phyloP scores from a whole-genome alignment of 1,140 invertebrate genomes.

The Drosophila serrata region DNA sequence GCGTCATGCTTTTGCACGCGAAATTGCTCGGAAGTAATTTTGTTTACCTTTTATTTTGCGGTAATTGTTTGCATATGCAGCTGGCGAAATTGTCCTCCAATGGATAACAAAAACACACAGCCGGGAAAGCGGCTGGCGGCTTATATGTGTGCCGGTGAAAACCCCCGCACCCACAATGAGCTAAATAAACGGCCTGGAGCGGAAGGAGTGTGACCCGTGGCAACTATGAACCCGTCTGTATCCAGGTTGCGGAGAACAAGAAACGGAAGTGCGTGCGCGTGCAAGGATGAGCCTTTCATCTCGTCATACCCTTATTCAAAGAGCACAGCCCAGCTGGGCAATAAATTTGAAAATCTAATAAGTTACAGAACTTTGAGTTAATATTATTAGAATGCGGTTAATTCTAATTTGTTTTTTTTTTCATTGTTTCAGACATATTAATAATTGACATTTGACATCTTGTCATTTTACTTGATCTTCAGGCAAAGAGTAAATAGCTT shows the following conservation, averaged over 20 bases:
- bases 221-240: constrained; percentile 12
- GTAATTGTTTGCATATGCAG: constrained; percentile 82
- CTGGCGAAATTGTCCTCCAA: constrained; percentile 70
- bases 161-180: constrained; percentile 1
- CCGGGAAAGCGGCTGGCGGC: background rate
- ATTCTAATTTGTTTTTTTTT: background rate
- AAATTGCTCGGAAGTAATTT: constrained; percentile 81
- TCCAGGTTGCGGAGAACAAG: constrained; percentile 59
- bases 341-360: constrained; percentile 1
- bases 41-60: constrained; percentile 82
- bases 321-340: background rate
- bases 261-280: constrained; percentile 72
- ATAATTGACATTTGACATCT: background rate
- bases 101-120: constrained; percentile 62
- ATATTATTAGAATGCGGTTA: background rate
- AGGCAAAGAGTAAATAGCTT: too few relatives aligned
- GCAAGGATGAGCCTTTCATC: constrained; percentile 63
- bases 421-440: too few relatives aligned
- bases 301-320: background rate
- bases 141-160: background rate
- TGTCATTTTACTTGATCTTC: background rate
- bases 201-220: constrained; percentile 25
- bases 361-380: too few relatives aligned
- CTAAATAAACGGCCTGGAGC: constrained; percentile 59
- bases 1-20: constrained; percentile 64